A percentile compares a stretch with the other conserved stretches of the same genome.
Evolutionary conservation across 37 sponge, comb jelly and placozoan genomes (phyloP).

Genomic region (Ephydatia muelleri): DNA sequence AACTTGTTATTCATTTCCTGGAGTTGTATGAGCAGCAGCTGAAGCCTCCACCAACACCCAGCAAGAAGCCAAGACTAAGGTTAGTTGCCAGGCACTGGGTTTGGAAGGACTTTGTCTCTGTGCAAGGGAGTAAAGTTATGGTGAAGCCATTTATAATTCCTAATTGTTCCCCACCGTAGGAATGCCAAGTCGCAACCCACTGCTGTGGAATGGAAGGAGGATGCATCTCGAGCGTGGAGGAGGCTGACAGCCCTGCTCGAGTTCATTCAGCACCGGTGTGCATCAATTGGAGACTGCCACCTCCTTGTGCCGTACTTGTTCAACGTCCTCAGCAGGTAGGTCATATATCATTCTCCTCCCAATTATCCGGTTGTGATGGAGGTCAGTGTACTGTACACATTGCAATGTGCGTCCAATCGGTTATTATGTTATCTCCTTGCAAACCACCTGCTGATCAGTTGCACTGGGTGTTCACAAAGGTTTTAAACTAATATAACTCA

Average conservation of each 20-base stretch:
- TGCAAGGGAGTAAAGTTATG: too few relatives aligned
- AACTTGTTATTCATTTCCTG: slow-evolving; percentile 11
- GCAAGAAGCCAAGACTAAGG: slow-evolving; percentile 24
- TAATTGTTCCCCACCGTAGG: background rate
- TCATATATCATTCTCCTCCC: too few relatives aligned
- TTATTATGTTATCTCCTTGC: too few relatives aligned
- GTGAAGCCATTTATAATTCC: background rate
- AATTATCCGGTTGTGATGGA: too few relatives aligned
- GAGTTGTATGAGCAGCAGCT: slow-evolving; percentile 22
- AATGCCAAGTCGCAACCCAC: background rate
- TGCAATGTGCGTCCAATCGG: too few relatives aligned
- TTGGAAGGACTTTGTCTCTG: background rate
- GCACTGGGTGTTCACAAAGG: too few relatives aligned
- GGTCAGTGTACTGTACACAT: too few relatives aligned
- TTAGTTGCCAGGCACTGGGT: background rate
- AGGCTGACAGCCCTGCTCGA: slow-evolving; percentile 60
- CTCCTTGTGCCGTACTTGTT: slow-evolving; percentile 56
- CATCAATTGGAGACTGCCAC: slow-evolving; percentile 29
- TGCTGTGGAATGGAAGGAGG: slow-evolving; percentile 2
- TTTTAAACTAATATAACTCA: too few relatives aligned
- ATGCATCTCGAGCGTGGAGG: slow-evolving; percentile 37
- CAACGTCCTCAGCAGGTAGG: slow-evolving; percentile 42
- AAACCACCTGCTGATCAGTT: too few relatives aligned
- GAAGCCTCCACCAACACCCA: slow-evolving; percentile 30
- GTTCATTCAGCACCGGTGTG: slow-evolving; percentile 37